phyloP scores from a whole-genome alignment of 2,113 vertebrate genomes.

The Ailuropoda melanoleuca region DNA sequence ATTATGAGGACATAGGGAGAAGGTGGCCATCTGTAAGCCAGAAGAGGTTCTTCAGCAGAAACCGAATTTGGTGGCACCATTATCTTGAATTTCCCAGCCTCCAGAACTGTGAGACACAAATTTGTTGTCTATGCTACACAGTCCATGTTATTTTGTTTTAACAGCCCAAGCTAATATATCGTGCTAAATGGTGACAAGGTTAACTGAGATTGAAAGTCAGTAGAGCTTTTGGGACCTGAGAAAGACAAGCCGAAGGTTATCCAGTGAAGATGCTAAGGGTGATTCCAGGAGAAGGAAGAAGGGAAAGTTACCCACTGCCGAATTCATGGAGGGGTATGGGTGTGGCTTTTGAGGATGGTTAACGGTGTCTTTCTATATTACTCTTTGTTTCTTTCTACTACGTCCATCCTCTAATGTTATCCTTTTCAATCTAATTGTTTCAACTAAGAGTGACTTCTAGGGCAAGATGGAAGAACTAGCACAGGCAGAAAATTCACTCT shows the following conservation, averaged over 20 bases:
- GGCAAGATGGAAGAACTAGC: neutral
- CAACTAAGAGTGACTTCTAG: neutral
- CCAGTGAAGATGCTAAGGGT: neutral
- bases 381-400: neutral
- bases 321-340: neutral
- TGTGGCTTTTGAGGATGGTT: neutral
- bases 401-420: neutral
- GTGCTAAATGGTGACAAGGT: neutral
- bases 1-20: neutral
- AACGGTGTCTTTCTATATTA: neutral
- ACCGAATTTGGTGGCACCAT: neutral
- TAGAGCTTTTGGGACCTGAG: neutral
- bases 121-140: neutral
- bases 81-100: neutral
- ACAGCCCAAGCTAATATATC: neutral
- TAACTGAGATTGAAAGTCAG: neutral
- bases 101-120: neutral
- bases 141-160: neutral
- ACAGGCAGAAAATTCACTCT: neutral
- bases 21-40: neutral
- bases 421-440: neutral
- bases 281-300: neutral
- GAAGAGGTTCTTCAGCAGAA: neutral
- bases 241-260: neutral
- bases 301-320: neutral